Base-by-base conservation (phyloP, 2,797 vertebrate genomes). In the Cirrhinus molitorella region DNA sequence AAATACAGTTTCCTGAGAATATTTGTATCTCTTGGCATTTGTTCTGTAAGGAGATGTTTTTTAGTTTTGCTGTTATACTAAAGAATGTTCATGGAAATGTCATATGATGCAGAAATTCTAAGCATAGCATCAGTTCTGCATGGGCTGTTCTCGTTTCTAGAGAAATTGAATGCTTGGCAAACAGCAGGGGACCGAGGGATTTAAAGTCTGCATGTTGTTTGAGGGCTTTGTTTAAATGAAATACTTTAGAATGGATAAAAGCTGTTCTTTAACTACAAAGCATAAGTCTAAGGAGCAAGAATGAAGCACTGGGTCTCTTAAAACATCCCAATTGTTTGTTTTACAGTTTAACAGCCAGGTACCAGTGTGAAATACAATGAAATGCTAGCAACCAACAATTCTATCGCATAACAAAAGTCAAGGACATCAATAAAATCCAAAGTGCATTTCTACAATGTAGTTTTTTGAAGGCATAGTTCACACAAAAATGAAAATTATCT, bases 141-240 rank as follows among this genome's bases (percentile, higher is more conserved):
- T 47, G 10, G 43, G 77, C 25, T 72, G 9, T 31, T 65, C 53
- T 55, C 23, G 0, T 61, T 72, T 61, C 19, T n/a, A 14, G 57
- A 23, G 23, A 25, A 72, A 63, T 45, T 3, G 47, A 80, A 70
- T 37, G 49, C 65, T 53, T 80, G 49, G 37, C 17, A 70, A 61
- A 81, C 67, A 72, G 67, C 79, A 61, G 79, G 55, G 7, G 79
- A 49, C 55, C 5, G 5, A 37, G 67, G 43, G 79, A 72, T 63
- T 72, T 63, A 71, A 81, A 61, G 70, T 17, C 25, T 72, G 28
- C 68, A 81, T 72, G 68, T 61, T 72, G 40, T 72, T 72, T 81
- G 57, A 45, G 53, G 53, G 79, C 25, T 80, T 81, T 81, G 57
- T 81, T 81, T 21, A 72, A 61, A 72, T 63, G 14, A 72, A 59